Base-by-base conservation (phyloP, 2,113 vertebrate genomes). In the Ranitomeya variabilis region DNA sequence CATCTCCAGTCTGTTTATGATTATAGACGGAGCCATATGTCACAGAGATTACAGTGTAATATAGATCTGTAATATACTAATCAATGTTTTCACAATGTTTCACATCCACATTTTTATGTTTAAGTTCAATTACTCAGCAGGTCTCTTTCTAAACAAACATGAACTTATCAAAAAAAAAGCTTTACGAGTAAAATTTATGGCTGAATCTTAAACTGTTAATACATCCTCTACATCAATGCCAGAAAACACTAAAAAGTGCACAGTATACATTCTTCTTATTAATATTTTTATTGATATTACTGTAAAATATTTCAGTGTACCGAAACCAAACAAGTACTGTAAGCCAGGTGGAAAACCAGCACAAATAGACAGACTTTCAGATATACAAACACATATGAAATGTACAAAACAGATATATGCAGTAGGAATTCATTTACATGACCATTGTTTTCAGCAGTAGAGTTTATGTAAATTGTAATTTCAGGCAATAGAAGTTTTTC, bases 231-330 rank as follows among this genome's bases (percentile, higher is more conserved):
- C 15, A 84, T 84, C 64, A 84, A 54, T 71, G 82, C 14, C 66
- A 84, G 51, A 52, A 69, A 84, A 84, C 82, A 84, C 69, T 71
- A 31, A 84, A 84, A 84, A 84, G 45, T 69, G 51, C 45, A 69
- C 82, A 55, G 23, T 55, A 55, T 84, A 69, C 12, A 23, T 71
- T 69, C 67, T 69, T 21, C 45, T 54, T 19, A 23, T 23, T 54
- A 69, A 16, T 52, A 66, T 19, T 84, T 55, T 69, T 51, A 84
- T 54, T 55, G 62, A 55, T 55, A 71, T 23, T 69, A 84, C 82
- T 18, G 52, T 8, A 71, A 55, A 84, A 84, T 14, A 26, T 54
- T 52, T 83, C n/a, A 76, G 37, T 52, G 73, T 21, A 76, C 45
- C 71, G 8, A 51, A 45, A 74, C 71, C 11, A 23, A 31, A 62